Evolutionary conservation across 2,113 vertebrate genomes (phyloP), one percentile per base, ranked within the genome.

Genomic region (Dicerorhinus sumatrensis): DNA sequence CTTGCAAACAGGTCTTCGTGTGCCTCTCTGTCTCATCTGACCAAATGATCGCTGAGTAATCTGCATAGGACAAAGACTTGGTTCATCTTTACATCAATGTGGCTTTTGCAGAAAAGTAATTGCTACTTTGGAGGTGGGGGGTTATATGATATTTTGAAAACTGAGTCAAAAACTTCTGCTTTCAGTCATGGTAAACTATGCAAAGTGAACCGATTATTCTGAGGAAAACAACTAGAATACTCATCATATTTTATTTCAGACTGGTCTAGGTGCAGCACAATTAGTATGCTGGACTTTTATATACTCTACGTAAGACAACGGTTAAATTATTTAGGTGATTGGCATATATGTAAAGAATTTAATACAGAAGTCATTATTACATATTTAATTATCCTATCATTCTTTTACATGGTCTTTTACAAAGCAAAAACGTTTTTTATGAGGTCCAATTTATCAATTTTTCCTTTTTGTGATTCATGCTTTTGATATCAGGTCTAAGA

Each of bases 401-500:
- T 6, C 20, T 33, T 56, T 73, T 48, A 84, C 1, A 69, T 27
- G 18, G 21, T 36, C 25, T 67, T 90, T 86, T 69, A 33, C 17
- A 80, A 46, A 75, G 81, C 13, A 94, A 94, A 56, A 3, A 5
- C 23, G 42, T 72, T 96, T 63, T 8, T 17, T 8, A 79, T 93
- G 16, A 83, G 8, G 1, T 77, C 7, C 1, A 86, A 27, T 39
- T 84, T 84, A 85, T 76, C n/a, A 48, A 3, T 67, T 56, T 95
- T 89, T 85, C 39, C 13, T 69, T 93, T 95, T 83, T 25, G 39
- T 73, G 33, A 21, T 21, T 94, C 31, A 11, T 63, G 25, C 3
- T 69, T 97, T 95, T 96, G 33, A 73, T 89, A 31, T 48, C 1
- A 91, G 6, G 5, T 27, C 29, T 80, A 86, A 93, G 33, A 93